Conservation (phyloP, 2,113 vertebrate species). For the Illadopsis cleaveri region DNA sequence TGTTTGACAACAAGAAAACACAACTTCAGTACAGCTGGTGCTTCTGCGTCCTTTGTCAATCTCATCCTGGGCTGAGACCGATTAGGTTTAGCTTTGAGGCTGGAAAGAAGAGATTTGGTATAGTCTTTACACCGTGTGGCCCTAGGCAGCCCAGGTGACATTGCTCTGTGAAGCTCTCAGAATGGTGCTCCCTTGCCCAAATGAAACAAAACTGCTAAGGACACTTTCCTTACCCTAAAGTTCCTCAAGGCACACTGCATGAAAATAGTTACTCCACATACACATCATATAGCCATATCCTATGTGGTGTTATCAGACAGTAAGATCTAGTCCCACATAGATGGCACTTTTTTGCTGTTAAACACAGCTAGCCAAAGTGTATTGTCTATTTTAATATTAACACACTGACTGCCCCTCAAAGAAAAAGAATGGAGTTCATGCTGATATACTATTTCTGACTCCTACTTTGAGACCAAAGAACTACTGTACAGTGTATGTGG, state of each 20-base stretch:
- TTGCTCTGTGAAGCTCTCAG: neutral
- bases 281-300: rapidly evolving
- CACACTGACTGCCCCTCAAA: neutral
- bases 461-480: neutral
- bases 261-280: neutral
- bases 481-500: neutral
- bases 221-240: neutral
- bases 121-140: rapidly evolving
- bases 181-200: neutral
- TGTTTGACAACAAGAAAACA: neutral
- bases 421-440: neutral
- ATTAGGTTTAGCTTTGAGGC: neutral
- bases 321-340: neutral
- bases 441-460: neutral
- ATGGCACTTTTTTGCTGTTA: neutral
- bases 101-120: neutral
- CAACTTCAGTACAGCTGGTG: neutral
- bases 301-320: neutral
- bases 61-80: neutral
- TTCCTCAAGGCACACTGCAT: neutral
- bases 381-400: neutral
- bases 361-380: neutral
- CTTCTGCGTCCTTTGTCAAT: neutral
- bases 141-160: neutral
- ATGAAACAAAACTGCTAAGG: neutral